Percentiles rank a stretch among this genome's conserved stretches.
These are phyloP conservation scores for Drosophila rufa DNA, from an alignment of 1,140 invertebrate genomes.

Conservation along the genomic window DNA sequence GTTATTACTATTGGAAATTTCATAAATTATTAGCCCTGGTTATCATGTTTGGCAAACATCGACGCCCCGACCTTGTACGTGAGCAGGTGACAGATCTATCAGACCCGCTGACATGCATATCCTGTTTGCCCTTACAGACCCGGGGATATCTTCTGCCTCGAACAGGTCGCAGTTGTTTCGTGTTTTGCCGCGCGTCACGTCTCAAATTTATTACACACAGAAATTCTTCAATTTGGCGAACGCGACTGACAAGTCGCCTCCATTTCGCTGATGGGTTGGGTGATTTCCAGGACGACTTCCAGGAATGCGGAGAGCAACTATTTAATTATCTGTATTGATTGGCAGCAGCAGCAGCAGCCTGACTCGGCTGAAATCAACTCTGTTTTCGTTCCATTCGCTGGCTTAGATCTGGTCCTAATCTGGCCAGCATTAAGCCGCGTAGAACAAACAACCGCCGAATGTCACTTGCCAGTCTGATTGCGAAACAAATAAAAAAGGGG, in stretches of 20 bases:
- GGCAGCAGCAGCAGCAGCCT: background rate
- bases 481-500: conserved; percentile 63
- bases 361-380: conserved; percentile 10
- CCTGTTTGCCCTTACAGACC: conserved; percentile 12
- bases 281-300: conserved; percentile 4
- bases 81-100: conserved; percentile 77
- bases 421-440: conserved; percentile 32
- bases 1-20: conserved; percentile 65
- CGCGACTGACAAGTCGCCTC: conserved; percentile 29
- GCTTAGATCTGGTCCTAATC: conserved; percentile 38
- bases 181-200: conserved; percentile 65
- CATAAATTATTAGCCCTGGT: conserved; percentile 64
- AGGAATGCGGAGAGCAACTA: conserved; percentile 16
- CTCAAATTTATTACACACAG: conserved; percentile 75
- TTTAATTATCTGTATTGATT: conserved; percentile 51
- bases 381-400: conserved; percentile 38
- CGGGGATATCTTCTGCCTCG: conserved; percentile 42
- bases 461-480: conserved; percentile 57
- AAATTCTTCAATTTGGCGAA: conserved; percentile 71
- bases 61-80: conserved; percentile 57
- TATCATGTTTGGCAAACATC: conserved; percentile 64
- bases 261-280: conserved; percentile 1
- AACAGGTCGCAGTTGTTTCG: conserved; percentile 53
- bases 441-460: conserved; percentile 54
- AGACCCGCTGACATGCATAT: conserved; percentile 62